These are phyloP conservation scores for Lytechinus pictus DNA, from an alignment of 35 echinoderm and acorn worm genomes.

Conservation along the genomic window DNA sequence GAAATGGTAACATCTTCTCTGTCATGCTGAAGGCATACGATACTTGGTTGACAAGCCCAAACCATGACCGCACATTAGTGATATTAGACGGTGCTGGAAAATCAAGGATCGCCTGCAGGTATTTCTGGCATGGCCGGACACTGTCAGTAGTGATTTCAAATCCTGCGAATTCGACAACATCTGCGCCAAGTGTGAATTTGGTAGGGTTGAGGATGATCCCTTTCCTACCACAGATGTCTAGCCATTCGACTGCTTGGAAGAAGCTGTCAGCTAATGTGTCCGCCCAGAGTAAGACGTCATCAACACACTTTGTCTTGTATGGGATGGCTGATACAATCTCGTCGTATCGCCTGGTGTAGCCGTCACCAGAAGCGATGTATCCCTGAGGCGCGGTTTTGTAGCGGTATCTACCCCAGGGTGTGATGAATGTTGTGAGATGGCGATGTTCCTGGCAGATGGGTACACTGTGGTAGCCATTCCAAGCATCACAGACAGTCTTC, in stretches of 20 bases:
- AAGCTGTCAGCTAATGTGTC: not conserved
- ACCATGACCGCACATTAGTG: conserved; percentile 43
- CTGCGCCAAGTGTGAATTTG: no score
- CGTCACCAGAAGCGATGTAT: no score
- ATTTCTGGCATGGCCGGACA: conserved; percentile 12
- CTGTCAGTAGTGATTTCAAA: conserved; percentile 52
- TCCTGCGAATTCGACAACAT: conserved; percentile 39
- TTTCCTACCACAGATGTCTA: no score
- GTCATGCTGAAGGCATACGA: conserved; percentile 36
- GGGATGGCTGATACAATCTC: no score
- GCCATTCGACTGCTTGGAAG: no score
- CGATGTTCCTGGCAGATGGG: not conserved
- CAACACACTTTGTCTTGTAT: not conserved
- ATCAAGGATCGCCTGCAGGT: conserved; percentile 47
- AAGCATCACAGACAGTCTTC: not conserved
- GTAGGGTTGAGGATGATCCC: no score
- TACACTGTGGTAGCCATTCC: conserved; percentile 51
- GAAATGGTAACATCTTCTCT: conserved; percentile 34
- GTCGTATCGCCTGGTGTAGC: no score
- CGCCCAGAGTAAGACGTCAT: conserved; percentile 28
- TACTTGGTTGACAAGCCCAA: conserved; percentile 61
- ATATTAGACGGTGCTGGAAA: conserved; percentile 47
- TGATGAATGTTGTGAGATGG: conserved; percentile 28
- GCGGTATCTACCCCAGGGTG: no score
- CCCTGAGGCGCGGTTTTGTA: no score